Conservation (phyloP, 2,797 vertebrate genomes). For the Alosa sapidissima region DNA sequence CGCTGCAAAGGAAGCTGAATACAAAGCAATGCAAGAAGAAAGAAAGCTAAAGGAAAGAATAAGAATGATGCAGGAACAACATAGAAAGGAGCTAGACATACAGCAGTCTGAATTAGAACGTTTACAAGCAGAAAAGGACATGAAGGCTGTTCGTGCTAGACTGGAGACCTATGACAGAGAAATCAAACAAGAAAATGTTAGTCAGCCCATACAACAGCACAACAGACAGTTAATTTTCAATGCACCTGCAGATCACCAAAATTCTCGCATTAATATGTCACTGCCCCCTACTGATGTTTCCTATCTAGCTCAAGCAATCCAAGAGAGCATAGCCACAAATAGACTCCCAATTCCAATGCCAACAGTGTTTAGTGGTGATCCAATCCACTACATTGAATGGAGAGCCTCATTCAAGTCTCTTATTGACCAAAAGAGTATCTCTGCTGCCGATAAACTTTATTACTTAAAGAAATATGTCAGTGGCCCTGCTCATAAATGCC, state of each 20-base stretch:
- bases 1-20: constrained; percentile 3
- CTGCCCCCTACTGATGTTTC: too few species aligned
- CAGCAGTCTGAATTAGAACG: constrained; percentile 23
- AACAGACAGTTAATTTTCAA: background rate
- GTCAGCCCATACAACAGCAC: background rate
- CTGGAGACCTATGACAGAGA: constrained; percentile 31
- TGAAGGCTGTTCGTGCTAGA: constrained; percentile 28
- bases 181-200: constrained; percentile 12
- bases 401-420: constrained; percentile 44
- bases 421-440: constrained; percentile 35
- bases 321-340: too few species aligned
- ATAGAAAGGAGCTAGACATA: constrained; percentile 29
- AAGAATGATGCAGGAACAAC: constrained; percentile 32
- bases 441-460: constrained; percentile 43
- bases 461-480: too few species aligned
- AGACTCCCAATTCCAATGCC: too few species aligned
- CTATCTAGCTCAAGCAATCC: too few species aligned
- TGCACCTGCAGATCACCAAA: background rate
- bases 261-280: constrained; percentile 16
- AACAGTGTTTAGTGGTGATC: background rate
- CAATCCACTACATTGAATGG: constrained; percentile 44
- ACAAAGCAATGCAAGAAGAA: constrained; percentile 26
- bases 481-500: too few species aligned
- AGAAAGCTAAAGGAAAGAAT: constrained; percentile 31
- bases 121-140: constrained; percentile 28